A percentile compares a stretch with the other conserved stretches of the same genome.
Evolutionary conservation across 2,888 invertebrate genomes (phyloP).

Genomic region (Anagyrus pseudococci): DNA sequence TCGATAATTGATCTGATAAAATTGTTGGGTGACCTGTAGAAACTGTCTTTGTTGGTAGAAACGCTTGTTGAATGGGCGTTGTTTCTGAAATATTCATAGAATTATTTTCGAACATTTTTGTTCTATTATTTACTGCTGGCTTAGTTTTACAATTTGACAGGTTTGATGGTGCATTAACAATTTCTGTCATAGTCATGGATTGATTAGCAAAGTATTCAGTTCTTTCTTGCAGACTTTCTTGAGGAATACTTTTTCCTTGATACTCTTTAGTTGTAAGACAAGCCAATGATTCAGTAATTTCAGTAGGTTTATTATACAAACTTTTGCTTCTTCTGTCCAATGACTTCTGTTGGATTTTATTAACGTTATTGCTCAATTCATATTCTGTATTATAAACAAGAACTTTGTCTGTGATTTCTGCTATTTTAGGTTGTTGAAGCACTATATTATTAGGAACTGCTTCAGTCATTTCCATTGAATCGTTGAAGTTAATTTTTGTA

Average conservation of each 20-base stretch:
- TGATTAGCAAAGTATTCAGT: constrained; percentile 18
- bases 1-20: too few species aligned
- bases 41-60: too few species aligned
- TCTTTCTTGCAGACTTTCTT: constrained; percentile 2
- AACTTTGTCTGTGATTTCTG: constrained; percentile 12
- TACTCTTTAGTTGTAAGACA: background rate
- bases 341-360: background rate
- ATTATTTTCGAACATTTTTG: background rate
- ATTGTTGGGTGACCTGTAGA: too few species aligned
- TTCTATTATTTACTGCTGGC: background rate
- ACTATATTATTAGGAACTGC: constrained; percentile 1
- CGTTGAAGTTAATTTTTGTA: background rate
- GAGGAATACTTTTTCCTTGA: background rate
- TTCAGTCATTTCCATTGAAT: constrained; percentile 16
- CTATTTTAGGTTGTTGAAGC: background rate
- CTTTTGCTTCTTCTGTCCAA: constrained; percentile 14
- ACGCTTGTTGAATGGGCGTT: background rate
- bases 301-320: constrained; percentile 17
- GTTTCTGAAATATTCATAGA: background rate
- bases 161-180: background rate
- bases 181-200: constrained; percentile 39
- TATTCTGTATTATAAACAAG: constrained; percentile 4
- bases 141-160: background rate
- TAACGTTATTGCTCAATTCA: background rate
- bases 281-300: constrained; percentile 27